Evolutionary conservation across 2,113 vertebrate genomes (phyloP).

Genomic region (Actenoides hombroni): DNA sequence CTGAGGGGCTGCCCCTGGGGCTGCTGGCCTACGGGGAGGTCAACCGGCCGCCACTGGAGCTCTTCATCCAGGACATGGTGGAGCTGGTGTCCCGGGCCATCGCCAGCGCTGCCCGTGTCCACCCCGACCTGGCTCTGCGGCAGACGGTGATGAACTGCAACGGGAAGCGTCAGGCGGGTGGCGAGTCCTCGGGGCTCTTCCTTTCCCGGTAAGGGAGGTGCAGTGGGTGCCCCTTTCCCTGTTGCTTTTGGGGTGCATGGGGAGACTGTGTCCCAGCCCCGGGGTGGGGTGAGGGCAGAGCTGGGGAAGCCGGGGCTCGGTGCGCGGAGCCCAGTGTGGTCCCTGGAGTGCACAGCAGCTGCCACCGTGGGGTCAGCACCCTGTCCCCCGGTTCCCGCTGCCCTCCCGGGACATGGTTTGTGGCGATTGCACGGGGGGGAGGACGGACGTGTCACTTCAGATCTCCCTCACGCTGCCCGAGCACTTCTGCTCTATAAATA

Average conservation of each 20-base stretch:
- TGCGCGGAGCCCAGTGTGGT: rapidly evolving
- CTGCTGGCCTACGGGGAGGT: conserved; percentile 89
- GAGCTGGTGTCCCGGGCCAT: conserved; percentile 82
- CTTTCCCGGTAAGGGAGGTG: conserved; percentile 78
- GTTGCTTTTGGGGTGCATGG: background rate
- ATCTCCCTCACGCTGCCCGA: background rate
- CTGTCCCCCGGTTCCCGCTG: background rate
- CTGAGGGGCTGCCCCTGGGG: conserved; percentile 83
- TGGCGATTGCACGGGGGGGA: rapidly evolving
- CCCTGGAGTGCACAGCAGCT: background rate
- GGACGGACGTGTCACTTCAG: background rate
- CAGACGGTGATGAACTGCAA: conserved; percentile 80
- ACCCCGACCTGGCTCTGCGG: conserved; percentile 74
- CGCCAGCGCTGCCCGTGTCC: conserved; percentile 59
- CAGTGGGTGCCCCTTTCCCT: background rate
- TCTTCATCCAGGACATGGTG: conserved; percentile 82
- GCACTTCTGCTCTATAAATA: background rate
- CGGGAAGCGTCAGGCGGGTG: conserved; percentile 48
- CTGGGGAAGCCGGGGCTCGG: background rate
- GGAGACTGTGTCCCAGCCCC: background rate
- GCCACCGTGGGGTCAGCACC: background rate
- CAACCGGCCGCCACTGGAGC: conserved; percentile 82
- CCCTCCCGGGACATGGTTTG: rapidly evolving
- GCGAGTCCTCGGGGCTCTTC: conserved; percentile 73
- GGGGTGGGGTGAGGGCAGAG: background rate